A percentile compares a stretch with the other conserved stretches of the same genome.
These are phyloP conservation scores for Achatina immaculata DNA, from an alignment of 1,140 invertebrate species.

Conservation along the genomic window DNA sequence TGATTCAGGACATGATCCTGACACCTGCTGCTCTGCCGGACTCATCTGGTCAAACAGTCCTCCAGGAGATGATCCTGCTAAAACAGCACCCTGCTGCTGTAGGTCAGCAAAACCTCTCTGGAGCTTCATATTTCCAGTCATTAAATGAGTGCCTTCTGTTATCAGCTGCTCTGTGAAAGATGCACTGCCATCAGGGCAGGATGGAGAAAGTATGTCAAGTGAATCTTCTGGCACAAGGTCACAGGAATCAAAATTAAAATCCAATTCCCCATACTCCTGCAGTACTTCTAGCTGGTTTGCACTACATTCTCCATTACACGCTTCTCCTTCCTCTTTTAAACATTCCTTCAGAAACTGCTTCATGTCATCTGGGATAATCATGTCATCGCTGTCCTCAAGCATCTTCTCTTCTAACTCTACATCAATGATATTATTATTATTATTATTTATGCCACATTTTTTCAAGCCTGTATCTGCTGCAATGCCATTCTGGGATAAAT, in stretches of 20 bases:
- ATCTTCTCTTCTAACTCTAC: slow-evolving; percentile 79
- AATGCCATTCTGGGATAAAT: slow-evolving; percentile 68
- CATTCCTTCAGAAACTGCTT: slow-evolving; percentile 92
- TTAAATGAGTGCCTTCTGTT: slow-evolving; percentile 24
- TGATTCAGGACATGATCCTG: not conserved
- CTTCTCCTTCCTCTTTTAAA: too few species aligned
- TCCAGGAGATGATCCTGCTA: not conserved
- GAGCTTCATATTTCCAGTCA: slow-evolving; percentile 45
- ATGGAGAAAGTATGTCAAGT: not conserved
- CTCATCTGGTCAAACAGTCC: slow-evolving; percentile 33
- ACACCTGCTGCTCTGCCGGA: slow-evolving; percentile 36
- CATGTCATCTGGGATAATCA: slow-evolving; percentile 96
- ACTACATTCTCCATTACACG: too few species aligned
- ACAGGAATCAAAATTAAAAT: slow-evolving; percentile 5
- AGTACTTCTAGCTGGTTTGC: too few species aligned
- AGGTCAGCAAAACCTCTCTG: slow-evolving; percentile 50
- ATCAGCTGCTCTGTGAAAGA: not conserved
- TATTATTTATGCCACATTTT: slow-evolving; percentile 44
- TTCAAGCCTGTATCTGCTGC: too few species aligned
- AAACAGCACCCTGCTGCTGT: too few species aligned
- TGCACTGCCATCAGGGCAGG: not conserved
- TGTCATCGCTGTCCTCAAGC: slow-evolving; percentile 83
- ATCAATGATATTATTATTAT: slow-evolving; percentile 63
- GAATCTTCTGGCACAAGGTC: not conserved
- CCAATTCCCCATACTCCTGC: too few species aligned